These are phyloP conservation scores for Tinamus major DNA, from an alignment of 2,797 vertebrate species.

Conservation along the genomic window DNA sequence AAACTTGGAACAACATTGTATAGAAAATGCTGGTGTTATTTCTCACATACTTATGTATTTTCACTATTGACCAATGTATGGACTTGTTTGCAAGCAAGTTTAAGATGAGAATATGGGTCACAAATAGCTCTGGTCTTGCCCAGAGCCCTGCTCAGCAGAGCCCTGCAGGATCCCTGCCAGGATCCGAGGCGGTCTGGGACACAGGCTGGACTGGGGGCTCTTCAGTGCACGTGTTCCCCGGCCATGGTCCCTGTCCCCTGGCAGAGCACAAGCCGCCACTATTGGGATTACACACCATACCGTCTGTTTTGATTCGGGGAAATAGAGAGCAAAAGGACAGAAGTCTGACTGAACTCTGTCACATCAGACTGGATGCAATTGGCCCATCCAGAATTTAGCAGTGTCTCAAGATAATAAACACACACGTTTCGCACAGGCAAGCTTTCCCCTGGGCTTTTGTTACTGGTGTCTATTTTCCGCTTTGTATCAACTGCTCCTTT, in stretches of 20 bases:
- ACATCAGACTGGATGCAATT: neutral
- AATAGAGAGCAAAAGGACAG: neutral
- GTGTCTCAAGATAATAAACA: slow-evolving; percentile 10
- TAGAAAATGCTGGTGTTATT: neutral
- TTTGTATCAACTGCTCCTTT: neutral
- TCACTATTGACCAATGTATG: neutral
- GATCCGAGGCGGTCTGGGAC: neutral
- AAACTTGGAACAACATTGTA: neutral
- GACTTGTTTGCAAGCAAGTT: neutral
- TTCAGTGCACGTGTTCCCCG: fast-evolving
- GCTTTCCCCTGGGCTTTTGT: neutral
- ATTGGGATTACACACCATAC: neutral
- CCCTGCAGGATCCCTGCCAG: neutral
- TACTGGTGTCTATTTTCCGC: neutral
- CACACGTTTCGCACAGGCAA: neutral
- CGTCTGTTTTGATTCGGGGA: neutral
- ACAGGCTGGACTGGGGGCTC: neutral
- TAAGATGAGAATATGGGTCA: neutral
- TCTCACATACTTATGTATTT: neutral
- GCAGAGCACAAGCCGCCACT: neutral
- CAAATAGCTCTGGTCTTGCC: neutral
- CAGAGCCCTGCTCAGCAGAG: fast-evolving
- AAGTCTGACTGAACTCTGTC: neutral
- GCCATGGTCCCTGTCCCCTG: fast-evolving
- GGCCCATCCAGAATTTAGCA: neutral